Base-by-base conservation (phyloP, 2,797 vertebrate genomes). In the Phoxinus dragarum region DNA sequence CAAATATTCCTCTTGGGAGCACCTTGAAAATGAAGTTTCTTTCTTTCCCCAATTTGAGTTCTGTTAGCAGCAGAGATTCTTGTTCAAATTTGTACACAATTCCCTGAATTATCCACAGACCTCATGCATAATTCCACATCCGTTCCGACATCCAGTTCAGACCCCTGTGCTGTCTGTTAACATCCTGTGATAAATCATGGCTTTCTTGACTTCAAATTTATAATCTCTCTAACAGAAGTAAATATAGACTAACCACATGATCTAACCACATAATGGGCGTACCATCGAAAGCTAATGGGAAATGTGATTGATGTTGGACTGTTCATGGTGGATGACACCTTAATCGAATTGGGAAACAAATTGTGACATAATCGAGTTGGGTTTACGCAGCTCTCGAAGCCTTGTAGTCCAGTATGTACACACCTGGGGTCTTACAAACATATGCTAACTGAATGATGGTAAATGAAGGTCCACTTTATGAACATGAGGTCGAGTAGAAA, bases 401-500 rank as follows among this genome's bases (percentile, higher is more conserved):
- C 40, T 73, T 44, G 40, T 54, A 54, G 34, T 81, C n/a, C 68
- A 44, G 27, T 47, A 73, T 61, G 52, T 47, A 44, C 52, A 36
- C 64, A 49, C 38, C 38, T 44, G 11, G 17, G n/a, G n/a, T 23
- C 38, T 72, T 72, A 31, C 1, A 52, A 75, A 34, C 56, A 75
- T 75, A 66, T 84, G 81, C 23, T 84, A 49, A 52, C 75, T 79
- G 74, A 59, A 74, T 36, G 27, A 84, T 84, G 36, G 47, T 54
- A 71, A 88, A 85, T 76, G 68, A 72, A 64, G 80, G 42, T 12
- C 49, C 56, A 34, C 38, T 38, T 69, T 79, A 71, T 84, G 59
- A 44, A n/a, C 81, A 82, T 38, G 56, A 83, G 82, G 59, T 81
- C 52, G 64, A 78, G 89, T 69, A 79, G 42, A 36, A 34, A 84